Evolutionary conservation across 1,140 invertebrate genomes (phyloP).

Genomic region (Trissolcus basalis): DNA sequence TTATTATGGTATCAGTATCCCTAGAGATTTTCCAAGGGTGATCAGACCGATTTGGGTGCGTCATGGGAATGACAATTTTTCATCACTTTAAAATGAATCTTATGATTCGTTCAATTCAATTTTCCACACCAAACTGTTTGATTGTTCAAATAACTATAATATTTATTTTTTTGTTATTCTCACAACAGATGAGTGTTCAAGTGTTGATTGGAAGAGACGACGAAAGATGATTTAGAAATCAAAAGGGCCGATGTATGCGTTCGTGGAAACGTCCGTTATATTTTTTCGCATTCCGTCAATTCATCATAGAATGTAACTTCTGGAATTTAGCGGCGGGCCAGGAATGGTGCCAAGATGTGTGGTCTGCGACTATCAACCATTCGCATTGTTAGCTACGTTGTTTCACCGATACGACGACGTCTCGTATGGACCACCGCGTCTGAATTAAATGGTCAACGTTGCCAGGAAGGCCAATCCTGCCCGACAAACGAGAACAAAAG

Average conservation of each 20-base stretch:
- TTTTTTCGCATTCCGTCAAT: constrained; percentile 66
- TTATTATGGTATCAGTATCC: constrained; percentile 52
- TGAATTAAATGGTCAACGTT: constrained; percentile 55
- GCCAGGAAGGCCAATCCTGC: constrained; percentile 46
- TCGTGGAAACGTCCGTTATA: constrained; percentile 61
- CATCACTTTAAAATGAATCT: constrained; percentile 33
- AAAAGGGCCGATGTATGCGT: constrained; percentile 47
- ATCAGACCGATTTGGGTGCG: constrained; percentile 27
- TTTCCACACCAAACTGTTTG: too few species aligned
- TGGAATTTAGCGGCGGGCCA: constrained; percentile 69
- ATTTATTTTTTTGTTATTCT: too few species aligned
- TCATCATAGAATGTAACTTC: constrained; percentile 75
- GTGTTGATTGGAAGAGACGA: constrained; percentile 7
- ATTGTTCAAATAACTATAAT: too few species aligned
- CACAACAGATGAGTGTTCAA: background rate
- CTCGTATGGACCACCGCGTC: constrained; percentile 56
- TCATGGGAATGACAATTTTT: constrained; percentile 46
- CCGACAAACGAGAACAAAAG: constrained; percentile 64
- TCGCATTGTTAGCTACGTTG: constrained; percentile 57
- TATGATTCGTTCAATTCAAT: constrained; percentile 3
- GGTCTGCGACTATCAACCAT: constrained; percentile 65
- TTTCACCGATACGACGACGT: constrained; percentile 31
- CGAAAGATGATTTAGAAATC: constrained; percentile 43
- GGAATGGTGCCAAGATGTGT: constrained; percentile 68
- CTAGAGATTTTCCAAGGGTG: constrained; percentile 29